Evolutionary conservation across 1,140 invertebrate species (phyloP).

Genomic region (Rhysida immarginata): DNA sequence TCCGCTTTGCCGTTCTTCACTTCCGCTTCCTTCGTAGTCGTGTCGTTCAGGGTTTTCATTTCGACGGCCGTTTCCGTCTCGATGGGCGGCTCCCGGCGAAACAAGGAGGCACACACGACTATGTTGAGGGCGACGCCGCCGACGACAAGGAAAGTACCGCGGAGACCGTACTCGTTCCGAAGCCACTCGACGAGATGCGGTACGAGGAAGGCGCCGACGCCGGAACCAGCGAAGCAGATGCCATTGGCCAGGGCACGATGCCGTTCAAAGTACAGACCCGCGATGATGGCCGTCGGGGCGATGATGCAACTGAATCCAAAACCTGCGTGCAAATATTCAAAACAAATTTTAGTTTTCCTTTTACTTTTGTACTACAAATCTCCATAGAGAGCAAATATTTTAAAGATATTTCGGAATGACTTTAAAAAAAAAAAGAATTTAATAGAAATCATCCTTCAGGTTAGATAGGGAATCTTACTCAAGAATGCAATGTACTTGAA

Average conservation of each 20-base stretch:
- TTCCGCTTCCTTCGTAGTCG: too few species aligned
- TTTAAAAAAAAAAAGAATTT: constrained; percentile 14
- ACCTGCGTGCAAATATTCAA: constrained; percentile 35
- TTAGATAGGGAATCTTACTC: too few species aligned
- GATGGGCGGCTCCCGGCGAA: too few species aligned
- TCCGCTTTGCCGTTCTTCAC: too few species aligned
- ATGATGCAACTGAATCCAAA: constrained; percentile 58
- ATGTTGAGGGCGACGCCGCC: background rate
- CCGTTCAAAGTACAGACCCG: constrained; percentile 24
- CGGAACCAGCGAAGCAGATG: constrained; percentile 21
- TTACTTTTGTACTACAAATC: too few species aligned
- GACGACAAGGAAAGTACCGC: background rate
- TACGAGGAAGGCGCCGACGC: constrained; percentile 20
- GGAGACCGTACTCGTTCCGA: background rate
- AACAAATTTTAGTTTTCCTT: background rate
- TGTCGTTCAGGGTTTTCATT: too few species aligned
- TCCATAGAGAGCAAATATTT: too few species aligned
- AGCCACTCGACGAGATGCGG: constrained; percentile 16
- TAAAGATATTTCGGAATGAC: too few species aligned
- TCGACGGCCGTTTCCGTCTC: too few species aligned
- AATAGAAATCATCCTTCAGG: too few species aligned
- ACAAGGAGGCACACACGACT: background rate
- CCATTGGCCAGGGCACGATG: constrained; percentile 25
- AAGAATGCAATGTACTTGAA: too few species aligned
- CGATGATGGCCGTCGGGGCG: constrained; percentile 47